Percentiles rank a stretch among this genome's conserved stretches.
These are phyloP conservation scores for Catalaphyllia jardinei DNA, from an alignment of 64 coral and sea anemone genomes.

Conservation along the genomic window DNA sequence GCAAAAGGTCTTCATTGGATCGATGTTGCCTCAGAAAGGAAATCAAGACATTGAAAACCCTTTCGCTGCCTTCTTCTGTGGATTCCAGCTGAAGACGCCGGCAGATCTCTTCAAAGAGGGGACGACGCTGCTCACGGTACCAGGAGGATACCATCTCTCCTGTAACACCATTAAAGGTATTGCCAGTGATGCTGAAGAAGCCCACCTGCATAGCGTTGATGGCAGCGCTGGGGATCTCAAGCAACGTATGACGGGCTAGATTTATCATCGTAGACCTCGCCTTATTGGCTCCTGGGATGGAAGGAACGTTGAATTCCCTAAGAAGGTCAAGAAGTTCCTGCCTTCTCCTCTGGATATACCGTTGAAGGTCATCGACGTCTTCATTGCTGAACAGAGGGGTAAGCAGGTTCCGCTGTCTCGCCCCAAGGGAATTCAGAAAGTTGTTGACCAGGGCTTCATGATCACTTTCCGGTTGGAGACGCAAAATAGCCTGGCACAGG, in stretches of 20 bases:
- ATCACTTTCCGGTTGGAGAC: neutral
- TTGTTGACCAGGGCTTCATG: neutral
- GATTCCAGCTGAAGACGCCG: too few species aligned
- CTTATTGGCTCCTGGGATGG: neutral
- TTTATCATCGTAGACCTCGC: neutral
- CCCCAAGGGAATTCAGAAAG: neutral
- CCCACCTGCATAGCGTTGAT: neutral
- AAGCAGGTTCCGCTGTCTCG: neutral
- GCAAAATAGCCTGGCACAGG: neutral
- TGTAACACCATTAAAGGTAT: too few species aligned
- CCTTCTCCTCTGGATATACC: neutral
- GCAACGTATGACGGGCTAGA: neutral
- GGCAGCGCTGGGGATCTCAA: neutral
- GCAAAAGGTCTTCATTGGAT: too few species aligned
- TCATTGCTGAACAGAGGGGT: neutral
- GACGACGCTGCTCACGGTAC: too few species aligned
- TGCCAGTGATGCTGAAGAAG: too few species aligned
- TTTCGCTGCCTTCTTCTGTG: too few species aligned
- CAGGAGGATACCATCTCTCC: too few species aligned
- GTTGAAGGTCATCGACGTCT: neutral
- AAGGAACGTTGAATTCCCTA: neutral
- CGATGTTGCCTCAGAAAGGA: too few species aligned
- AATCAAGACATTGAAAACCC: too few species aligned
- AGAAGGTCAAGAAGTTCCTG: neutral
- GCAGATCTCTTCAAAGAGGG: too few species aligned